Evolutionary conservation across 2,888 invertebrate species (phyloP).

Genomic region (Baronia brevicornis): DNA sequence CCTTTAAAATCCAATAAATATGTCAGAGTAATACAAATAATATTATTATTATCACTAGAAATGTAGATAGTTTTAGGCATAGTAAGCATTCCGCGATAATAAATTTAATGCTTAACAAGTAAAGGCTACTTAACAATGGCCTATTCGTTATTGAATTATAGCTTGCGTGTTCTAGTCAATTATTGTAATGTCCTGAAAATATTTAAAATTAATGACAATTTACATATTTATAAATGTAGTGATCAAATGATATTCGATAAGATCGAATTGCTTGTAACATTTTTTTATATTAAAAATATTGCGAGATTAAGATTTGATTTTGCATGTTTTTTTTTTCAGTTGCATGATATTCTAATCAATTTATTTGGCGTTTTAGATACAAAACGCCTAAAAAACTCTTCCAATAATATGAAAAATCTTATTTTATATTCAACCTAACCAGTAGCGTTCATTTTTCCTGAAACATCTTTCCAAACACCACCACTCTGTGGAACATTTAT

Average conservation of each 20-base stretch:
- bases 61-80: constrained; percentile 8
- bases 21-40: constrained; percentile 1
- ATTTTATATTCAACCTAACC: too few relatives aligned
- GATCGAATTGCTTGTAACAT: constrained; percentile 11
- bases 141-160: constrained; percentile 38
- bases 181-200: constrained; percentile 40
- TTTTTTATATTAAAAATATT: background rate
- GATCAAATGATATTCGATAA: constrained; percentile 8
- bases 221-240: constrained; percentile 6
- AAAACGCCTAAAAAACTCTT: too few relatives aligned
- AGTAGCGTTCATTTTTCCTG: too few relatives aligned
- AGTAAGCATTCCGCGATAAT: constrained; percentile 12
- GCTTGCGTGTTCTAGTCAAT: constrained; percentile 62
- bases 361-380: too few relatives aligned
- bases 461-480: too few relatives aligned
- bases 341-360: background rate
- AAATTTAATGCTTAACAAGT: constrained; percentile 11
- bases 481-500: too few relatives aligned
- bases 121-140: constrained; percentile 29
- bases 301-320: background rate
- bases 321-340: background rate
- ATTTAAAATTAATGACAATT: constrained; percentile 14
- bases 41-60: constrained; percentile 6
- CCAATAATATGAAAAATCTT: too few relatives aligned
- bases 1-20: constrained; percentile 6